Base-by-base conservation (phyloP, 2,113 vertebrate genomes). In the Lates calcarifer region DNA sequence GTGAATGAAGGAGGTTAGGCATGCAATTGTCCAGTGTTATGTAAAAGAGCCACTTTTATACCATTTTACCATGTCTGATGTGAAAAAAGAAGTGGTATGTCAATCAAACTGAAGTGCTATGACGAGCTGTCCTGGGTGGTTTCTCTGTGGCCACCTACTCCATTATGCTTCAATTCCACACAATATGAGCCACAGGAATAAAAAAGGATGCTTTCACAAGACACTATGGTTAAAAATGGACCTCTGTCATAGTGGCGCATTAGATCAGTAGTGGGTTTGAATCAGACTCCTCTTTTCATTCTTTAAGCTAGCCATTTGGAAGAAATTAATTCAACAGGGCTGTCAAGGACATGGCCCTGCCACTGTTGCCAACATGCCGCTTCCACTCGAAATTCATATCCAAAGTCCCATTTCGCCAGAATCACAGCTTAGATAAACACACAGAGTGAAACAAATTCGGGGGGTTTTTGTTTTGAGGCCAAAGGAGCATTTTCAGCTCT, bases 21-120 rank as follows among this genome's bases (percentile, higher is more conserved):
- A 86, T 91, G 86, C 85, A 87, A 72, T 87, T 87, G 90, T 91
- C 90, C 88, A 91, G 69, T 92, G 88, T 94, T 86, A 93, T 94
- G 93, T 84, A 87, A 93, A 94, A 91, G 89, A 93, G 83, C 13
- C 78, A 91, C 86, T 91, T 91, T 88, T 82, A 78, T 84, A 82
- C 62, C 65, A 72, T 83, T 90, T 90, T 60, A 86, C 80, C 81
- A 85, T 87, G 90, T 88, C 85, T 77, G 75, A 92, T 84, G 88
- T 83, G 86, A 70, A 81, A 84, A 81, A 82, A 74, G 67, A 80
- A 80, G 77, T 28, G 67, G 29, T 13, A 1, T 81, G 92, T 92
- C 93, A 94, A 86, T 93, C 93, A 94, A 91, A 87, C 58, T 84
- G 71, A 74, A 84, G 79, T 43, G 61, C 81, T 74, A 85, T 87